These are phyloP conservation scores for Drosophila burlai DNA, from an alignment of 1,140 invertebrate genomes.

Conservation along the genomic window DNA sequence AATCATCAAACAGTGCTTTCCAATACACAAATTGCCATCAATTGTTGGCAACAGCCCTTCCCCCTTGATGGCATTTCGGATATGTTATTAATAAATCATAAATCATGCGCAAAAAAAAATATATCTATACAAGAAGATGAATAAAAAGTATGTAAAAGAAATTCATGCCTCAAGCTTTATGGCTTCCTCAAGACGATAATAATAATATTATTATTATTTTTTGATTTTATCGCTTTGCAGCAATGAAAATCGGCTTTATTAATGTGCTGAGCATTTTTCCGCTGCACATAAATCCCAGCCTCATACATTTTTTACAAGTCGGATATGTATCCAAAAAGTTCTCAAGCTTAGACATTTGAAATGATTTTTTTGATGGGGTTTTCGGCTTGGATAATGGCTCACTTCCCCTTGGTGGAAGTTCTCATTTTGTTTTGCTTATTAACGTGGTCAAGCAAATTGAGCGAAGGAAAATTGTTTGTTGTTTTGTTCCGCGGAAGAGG, in stretches of 20 bases:
- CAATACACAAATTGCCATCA: constrained; percentile 41
- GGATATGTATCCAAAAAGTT: constrained; percentile 42
- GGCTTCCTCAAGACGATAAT: constrained; percentile 35
- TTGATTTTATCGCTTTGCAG: constrained; percentile 48
- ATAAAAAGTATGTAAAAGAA: constrained; percentile 14
- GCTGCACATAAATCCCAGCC: constrained; percentile 50
- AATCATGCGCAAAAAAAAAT: constrained; percentile 60
- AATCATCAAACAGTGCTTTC: constrained; percentile 32
- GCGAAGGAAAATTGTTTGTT: constrained; percentile 39
- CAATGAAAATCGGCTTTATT: constrained; percentile 64
- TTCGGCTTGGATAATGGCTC: constrained; percentile 44
- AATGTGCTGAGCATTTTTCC: constrained; percentile 32
- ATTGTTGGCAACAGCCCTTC: constrained; percentile 11
- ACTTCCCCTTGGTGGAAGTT: constrained; percentile 53
- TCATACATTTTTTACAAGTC: constrained; percentile 47
- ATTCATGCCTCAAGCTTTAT: constrained; percentile 46
- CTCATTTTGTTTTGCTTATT: constrained; percentile 54
- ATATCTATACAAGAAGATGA: constrained; percentile 7
- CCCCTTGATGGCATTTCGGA: constrained; percentile 53
- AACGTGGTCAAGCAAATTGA: constrained; percentile 70
- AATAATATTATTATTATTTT: constrained; percentile 51
- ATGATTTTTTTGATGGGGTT: constrained; percentile 9
- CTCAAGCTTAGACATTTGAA: constrained; percentile 25
- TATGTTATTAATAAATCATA: constrained; percentile 76
- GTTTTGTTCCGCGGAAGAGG: constrained; percentile 20